Evolutionary conservation across 2,113 vertebrate species (phyloP).

Genomic region (Quiscalus mexicanus): DNA sequence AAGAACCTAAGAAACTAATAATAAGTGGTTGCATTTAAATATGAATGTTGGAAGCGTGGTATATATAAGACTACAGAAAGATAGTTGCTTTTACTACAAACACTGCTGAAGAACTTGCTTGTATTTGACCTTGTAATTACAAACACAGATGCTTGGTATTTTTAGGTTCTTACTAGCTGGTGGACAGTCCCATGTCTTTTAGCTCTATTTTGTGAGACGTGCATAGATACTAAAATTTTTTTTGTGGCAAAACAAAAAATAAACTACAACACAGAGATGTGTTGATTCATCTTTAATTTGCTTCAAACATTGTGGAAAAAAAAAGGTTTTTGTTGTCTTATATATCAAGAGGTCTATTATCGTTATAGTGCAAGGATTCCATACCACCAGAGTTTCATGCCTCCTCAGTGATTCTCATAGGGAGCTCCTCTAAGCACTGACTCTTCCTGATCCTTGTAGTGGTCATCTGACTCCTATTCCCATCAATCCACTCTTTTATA

Average conservation of each 20-base stretch:
- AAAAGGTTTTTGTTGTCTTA: no score
- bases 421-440: no score
- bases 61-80: not conserved
- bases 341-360: no score
- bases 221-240: not conserved
- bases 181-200: not conserved
- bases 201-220: not conserved
- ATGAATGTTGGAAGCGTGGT: not conserved
- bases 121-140: not conserved
- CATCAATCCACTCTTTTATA: no score
- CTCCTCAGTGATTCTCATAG: no score
- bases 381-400: no score
- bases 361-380: no score
- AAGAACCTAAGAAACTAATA: slow-evolving; percentile 90
- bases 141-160: not conserved
- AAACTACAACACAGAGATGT: not conserved
- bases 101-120: not conserved
- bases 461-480: no score
- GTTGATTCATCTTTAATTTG: not conserved
- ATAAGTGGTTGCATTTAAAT: not conserved
- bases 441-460: no score
- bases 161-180: not conserved
- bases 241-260: not conserved
- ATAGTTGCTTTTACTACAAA: not conserved
- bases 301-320: not conserved